phyloP scores from a whole-genome alignment of 2,113 vertebrate genomes.

The Cyanistes caeruleus region DNA sequence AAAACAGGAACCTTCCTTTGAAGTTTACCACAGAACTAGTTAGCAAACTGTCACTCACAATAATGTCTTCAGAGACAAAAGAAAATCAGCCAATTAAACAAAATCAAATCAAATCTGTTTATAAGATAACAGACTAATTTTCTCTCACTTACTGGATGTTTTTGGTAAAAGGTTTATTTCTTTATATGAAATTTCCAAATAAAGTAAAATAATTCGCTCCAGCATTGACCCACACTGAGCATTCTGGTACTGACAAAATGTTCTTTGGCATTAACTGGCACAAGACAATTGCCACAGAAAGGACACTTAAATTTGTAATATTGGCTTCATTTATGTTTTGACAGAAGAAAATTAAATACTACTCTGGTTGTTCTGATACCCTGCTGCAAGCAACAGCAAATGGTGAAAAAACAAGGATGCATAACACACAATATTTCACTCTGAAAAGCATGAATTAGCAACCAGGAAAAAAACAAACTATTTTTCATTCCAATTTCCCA shows the following conservation, averaged over 20 bases:
- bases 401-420: background rate
- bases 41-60: background rate
- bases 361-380: background rate
- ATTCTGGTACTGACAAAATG: background rate
- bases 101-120: background rate
- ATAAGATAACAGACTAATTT: background rate
- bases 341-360: background rate
- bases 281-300: background rate
- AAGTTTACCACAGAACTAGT: background rate
- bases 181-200: background rate
- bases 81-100: background rate
- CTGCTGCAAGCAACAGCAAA: constrained; percentile 4
- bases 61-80: background rate
- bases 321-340: constrained; percentile 38
- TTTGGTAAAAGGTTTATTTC: background rate
- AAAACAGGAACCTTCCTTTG: background rate
- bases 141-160: background rate
- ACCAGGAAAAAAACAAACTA: background rate
- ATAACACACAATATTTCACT: constrained; percentile 1
- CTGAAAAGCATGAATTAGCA: constrained; percentile 16
- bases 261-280: constrained; percentile 5
- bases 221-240: background rate
- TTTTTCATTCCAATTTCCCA: constrained; percentile 16
- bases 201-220: background rate
- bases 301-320: background rate